Evolutionary conservation across 2,113 vertebrate species (phyloP).

Genomic region (Ginglymostoma cirratum): DNA sequence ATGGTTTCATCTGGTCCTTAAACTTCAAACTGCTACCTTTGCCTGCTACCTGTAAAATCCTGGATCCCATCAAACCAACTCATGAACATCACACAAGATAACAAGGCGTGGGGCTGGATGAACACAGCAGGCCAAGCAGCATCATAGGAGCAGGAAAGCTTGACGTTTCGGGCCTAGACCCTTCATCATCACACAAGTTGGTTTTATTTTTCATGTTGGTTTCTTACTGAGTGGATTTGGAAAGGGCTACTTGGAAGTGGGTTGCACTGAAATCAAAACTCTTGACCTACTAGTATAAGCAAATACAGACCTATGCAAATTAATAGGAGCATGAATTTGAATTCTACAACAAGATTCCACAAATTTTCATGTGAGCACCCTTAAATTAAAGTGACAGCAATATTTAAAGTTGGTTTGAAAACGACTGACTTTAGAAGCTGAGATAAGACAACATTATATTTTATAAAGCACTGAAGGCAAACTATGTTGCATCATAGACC

Average conservation of each 20-base stretch:
- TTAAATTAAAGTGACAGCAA: not conserved
- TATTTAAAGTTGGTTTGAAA: not conserved
- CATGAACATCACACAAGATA: not conserved
- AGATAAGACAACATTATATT: not conserved
- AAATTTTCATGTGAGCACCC: not conserved
- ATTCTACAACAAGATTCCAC: not conserved
- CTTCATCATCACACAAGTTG: not conserved
- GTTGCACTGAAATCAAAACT: not conserved
- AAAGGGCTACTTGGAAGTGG: not conserved
- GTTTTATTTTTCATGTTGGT: not conserved
- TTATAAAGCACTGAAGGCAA: not conserved
- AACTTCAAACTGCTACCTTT: not conserved
- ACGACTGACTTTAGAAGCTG: not conserved
- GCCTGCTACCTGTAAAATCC: not conserved
- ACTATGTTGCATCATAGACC: not conserved
- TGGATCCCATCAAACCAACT: not conserved
- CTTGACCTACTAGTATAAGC: not conserved
- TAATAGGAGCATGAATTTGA: not conserved
- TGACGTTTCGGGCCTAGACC: no score
- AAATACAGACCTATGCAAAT: not conserved
- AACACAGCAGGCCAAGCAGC: no score
- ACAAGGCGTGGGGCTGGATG: no score
- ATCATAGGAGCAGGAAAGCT: no score
- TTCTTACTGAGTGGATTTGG: not conserved
- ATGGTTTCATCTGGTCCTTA: not conserved